Base-by-base conservation (phyloP, 2,113 vertebrate genomes). In the Hystrix brachyura region DNA sequence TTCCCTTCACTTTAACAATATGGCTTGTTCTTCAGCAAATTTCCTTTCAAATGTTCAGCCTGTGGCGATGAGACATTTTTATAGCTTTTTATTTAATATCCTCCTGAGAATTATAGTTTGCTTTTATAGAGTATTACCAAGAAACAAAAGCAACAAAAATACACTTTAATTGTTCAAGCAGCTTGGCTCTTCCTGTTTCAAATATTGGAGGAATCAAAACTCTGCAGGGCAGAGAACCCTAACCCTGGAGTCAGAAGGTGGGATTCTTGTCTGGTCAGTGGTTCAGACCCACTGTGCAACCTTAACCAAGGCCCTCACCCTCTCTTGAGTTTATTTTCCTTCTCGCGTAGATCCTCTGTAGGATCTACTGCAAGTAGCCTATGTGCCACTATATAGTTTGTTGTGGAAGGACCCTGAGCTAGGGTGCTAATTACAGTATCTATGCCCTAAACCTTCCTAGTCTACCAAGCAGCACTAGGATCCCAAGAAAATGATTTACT, bases 61-160 rank as follows among this genome's bases (percentile, higher is more conserved):
- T 78, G 13, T 72, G 74, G 94, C 94, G 87, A 94, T 83, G 87
- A 95, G 90, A 65, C 93, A 76, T 94, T 83, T 96, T 94, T 94
- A 95, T 72, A 84, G 81, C 48, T 92, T 90, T 97, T 85, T 92
- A 48, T 18, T 84, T 97, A 95, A 80, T 55, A 93, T 64, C 46
- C 80, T 81, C 67, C 27, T 65, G 92, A 94, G 89, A 97, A 94
- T 90, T 89, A 89, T 43, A 55, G 8, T 93, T 96, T 92, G 74
- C 89, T 94, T 96, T 97, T 88, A 95, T 8, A 89, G 43, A 48
- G 38, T 79, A 93, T 88, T 95, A 76, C 43, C 69, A 96, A 80
- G 93, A 90, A 95, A 95, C 48, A 91, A 88, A 97, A 57, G 91
- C 97, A 97, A 96, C 88, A 93, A 90, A 93, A 94, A 64, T 12